Conservation (phyloP, 2,888 invertebrate genomes). For the Euplexia lucipara region DNA sequence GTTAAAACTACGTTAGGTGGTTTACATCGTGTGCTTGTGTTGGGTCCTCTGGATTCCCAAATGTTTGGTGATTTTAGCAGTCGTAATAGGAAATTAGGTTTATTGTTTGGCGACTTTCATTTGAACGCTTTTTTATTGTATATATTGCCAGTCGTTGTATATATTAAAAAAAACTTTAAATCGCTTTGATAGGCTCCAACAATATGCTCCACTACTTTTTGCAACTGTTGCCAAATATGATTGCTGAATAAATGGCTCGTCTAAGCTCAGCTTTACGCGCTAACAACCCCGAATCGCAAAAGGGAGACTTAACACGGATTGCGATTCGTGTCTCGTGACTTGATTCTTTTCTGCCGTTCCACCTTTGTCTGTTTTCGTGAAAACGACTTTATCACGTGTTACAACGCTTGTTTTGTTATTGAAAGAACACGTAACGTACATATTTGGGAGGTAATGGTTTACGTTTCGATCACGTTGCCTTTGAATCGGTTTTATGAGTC, state of each 20-base stretch:
- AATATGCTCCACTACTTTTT: background rate
- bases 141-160: too few species aligned
- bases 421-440: slow-evolving; percentile 67
- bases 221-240: too few species aligned
- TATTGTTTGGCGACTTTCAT: too few species aligned
- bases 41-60: too few species aligned
- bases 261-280: slow-evolving; percentile 31
- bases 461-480: slow-evolving; percentile 56
- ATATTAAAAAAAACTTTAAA: too few species aligned
- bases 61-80: too few species aligned
- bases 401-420: slow-evolving; percentile 65
- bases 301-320: slow-evolving; percentile 62
- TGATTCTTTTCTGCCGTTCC: slow-evolving; percentile 69
- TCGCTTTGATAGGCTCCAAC: too few species aligned
- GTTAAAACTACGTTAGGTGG: too few species aligned
- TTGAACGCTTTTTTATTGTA: too few species aligned
- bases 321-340: slow-evolving; percentile 71
- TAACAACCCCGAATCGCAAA: slow-evolving; percentile 63
- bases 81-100: too few species aligned
- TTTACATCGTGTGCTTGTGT: too few species aligned
- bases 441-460: slow-evolving; percentile 59
- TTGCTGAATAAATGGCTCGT: background rate
- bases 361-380: slow-evolving; percentile 72
- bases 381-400: slow-evolving; percentile 72
- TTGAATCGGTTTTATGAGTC: slow-evolving; percentile 57